phyloP scores from a whole-genome alignment of 2,888 invertebrate genomes.

The Steinernema carpocapsae region DNA sequence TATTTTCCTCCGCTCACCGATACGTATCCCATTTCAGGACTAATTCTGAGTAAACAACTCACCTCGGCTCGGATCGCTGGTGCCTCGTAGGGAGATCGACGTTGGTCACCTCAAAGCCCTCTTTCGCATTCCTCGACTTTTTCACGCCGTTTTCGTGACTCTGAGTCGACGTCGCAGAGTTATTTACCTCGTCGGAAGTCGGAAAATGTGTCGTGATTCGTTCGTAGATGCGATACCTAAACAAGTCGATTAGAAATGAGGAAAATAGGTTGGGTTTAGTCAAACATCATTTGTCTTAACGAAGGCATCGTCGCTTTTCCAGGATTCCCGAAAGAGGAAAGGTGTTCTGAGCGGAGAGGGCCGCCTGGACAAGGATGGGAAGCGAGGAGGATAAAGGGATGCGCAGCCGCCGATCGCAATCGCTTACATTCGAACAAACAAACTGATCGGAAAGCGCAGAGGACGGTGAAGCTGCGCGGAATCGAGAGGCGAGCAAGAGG shows the following conservation, averaged over 20 bases:
- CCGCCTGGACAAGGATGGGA: background rate
- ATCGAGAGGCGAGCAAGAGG: background rate
- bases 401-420: background rate
- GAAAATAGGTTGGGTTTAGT: background rate
- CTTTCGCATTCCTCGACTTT: conserved; percentile 1
- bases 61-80: conserved; percentile 28
- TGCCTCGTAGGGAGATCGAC: conserved; percentile 28
- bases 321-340: background rate
- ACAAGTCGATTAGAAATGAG: background rate
- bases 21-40: conserved; percentile 24
- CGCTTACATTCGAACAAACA: conserved; percentile 34
- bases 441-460: conserved; percentile 1
- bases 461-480: background rate
- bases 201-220: conserved; percentile 29
- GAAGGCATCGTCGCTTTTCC: background rate
- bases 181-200: background rate
- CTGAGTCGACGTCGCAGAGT: background rate
- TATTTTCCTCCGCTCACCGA: too few species aligned
- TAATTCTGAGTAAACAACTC: conserved; percentile 20
- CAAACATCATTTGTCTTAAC: background rate
- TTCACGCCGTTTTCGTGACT: background rate
- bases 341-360: background rate
- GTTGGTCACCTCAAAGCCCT: conserved; percentile 15
- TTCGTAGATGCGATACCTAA: conserved; percentile 23
- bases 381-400: conserved; percentile 11